Base-by-base conservation (phyloP, 2,113 vertebrate species). In the Antennarius striatus region DNA sequence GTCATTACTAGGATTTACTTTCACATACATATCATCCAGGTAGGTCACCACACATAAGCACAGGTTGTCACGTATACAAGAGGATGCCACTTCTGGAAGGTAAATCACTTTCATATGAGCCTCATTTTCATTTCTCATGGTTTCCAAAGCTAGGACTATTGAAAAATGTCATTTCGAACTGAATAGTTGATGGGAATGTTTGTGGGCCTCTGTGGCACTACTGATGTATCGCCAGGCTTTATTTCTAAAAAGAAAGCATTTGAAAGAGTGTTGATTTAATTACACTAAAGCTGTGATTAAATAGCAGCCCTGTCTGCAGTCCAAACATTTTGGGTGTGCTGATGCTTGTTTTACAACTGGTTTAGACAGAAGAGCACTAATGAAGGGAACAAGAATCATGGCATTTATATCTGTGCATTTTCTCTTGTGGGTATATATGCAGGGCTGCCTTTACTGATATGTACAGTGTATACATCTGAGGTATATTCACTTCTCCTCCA, bases 1-100 rank as follows among this genome's bases (percentile, higher is more conserved):
- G 62, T 81, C 69, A 62, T 84, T 73, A 77, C 36, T 4, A 68
- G 74, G 81, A 82, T 83, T 86, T 81, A 77, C 73, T 71, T 74
- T 71, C 75, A 69, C 63, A 67, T 48, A 48, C 63, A 49, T 56
- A 49, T 64, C 73, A 63, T 54, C 55, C 67, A 83, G 79, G 66
- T 85, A 64, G 77, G 84, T 80, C 70, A 66, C 29, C 14, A 49
- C 68, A 66, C 72, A 65, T 29, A 63, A 50, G 22, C 56, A 40
- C 43, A 12, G 36, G 62, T 72, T 72, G 80, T 59, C 65, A 45
- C 61, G 52, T 70, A 36, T 7, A 36, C 32, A 68, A 73, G 54
- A 10, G 9, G 52, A 16, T 8, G 55, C 22, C 17, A 63, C 84
- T 80, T 65, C 64, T 63, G 32, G 56, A 68, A 15, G 14, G 30